These are phyloP conservation scores for Labrus mixtus DNA, from an alignment of 2,113 vertebrate species.

Conservation along the genomic window DNA sequence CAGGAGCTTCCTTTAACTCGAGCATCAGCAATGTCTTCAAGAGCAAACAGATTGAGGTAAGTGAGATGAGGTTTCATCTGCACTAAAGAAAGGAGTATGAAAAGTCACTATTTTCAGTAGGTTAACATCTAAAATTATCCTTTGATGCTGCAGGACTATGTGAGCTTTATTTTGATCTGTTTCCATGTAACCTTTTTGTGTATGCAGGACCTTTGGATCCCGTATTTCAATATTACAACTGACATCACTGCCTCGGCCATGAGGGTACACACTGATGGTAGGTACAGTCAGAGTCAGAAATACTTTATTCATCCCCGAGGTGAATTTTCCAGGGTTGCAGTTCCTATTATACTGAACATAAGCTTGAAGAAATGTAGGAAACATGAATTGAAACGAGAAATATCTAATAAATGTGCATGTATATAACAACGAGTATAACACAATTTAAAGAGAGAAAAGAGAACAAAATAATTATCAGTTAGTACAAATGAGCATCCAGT, in stretches of 20 bases:
- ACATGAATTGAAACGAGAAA: too few relatives aligned
- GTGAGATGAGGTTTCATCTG: neutral
- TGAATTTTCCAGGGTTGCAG: too few relatives aligned
- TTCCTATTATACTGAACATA: too few relatives aligned
- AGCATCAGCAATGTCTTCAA: constrained; percentile 90
- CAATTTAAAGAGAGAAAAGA: too few relatives aligned
- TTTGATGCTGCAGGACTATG: neutral
- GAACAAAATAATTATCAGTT: too few relatives aligned
- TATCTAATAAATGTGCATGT: too few relatives aligned
- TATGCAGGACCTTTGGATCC: constrained; percentile 93
- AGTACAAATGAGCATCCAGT: too few relatives aligned
- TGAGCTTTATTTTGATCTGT: constrained; percentile 14
- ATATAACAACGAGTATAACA: too few relatives aligned
- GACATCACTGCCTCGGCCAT: constrained; percentile 95
- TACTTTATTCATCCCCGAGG: too few relatives aligned
- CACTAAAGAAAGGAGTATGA: neutral
- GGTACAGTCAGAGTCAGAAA: neutral
- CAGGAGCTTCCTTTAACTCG: constrained; percentile 92
- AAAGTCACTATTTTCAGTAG: neutral
- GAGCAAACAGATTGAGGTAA: constrained; percentile 94
- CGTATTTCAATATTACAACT: constrained; percentile 94
- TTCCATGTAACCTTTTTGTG: constrained; percentile 3
- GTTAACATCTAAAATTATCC: neutral
- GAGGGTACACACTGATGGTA: constrained; percentile 95
- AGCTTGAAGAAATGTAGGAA: too few relatives aligned